phyloP scores from a whole-genome alignment of 2,888 invertebrate genomes.

The Blera fallax region DNA sequence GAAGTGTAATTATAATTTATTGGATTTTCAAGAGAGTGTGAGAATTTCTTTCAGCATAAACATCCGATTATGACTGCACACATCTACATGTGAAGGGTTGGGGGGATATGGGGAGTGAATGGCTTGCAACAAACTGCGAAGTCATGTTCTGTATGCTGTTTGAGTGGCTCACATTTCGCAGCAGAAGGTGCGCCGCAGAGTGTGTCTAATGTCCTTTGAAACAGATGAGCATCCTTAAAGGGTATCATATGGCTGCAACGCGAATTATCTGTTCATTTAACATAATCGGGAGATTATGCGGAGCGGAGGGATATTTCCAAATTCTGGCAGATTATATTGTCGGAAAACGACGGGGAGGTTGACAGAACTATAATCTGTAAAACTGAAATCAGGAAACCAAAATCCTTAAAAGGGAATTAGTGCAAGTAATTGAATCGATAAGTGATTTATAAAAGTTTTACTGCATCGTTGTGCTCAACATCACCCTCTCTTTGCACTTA shows the following conservation, averaged over 20 bases:
- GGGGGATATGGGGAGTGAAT: neutral
- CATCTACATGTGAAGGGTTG: neutral
- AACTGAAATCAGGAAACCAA: too few relatives aligned
- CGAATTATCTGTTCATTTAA: too few relatives aligned
- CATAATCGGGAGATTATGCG: neutral
- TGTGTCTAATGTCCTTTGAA: conserved; percentile 37
- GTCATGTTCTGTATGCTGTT: conserved; percentile 28
- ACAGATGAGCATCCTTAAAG: conserved; percentile 25
- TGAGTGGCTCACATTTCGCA: neutral
- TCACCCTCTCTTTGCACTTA: too few relatives aligned
- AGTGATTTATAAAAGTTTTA: too few relatives aligned
- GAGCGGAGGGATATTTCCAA: too few relatives aligned
- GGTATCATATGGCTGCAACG: neutral
- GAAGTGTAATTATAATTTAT: conserved; percentile 72
- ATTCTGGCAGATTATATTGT: too few relatives aligned
- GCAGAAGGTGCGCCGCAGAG: neutral
- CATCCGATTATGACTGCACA: conserved; percentile 42
- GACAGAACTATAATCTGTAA: too few relatives aligned
- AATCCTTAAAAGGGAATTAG: too few relatives aligned
- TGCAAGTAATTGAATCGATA: too few relatives aligned
- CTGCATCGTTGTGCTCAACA: too few relatives aligned
- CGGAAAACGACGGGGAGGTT: too few relatives aligned
- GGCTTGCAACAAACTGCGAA: conserved; percentile 22
- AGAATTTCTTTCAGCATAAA: conserved; percentile 53
- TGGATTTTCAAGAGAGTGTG: conserved; percentile 58